These are phyloP conservation scores for Chiloscyllium plagiosum DNA, from an alignment of 2,113 vertebrate species.

Conservation along the genomic window DNA sequence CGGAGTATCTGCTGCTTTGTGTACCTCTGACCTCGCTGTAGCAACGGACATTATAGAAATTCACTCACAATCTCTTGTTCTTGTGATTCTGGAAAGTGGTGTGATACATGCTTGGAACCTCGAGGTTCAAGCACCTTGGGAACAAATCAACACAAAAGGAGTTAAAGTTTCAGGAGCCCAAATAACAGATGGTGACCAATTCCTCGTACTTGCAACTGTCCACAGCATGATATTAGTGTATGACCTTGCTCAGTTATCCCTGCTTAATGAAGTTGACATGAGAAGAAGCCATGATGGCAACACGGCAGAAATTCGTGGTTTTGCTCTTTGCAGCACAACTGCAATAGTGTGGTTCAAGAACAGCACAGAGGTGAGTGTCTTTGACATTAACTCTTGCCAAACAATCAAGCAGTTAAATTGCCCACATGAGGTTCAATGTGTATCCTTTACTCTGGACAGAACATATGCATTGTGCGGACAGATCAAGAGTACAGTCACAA, in stretches of 20 bases:
- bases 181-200: slow-evolving; percentile 43
- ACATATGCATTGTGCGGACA: slow-evolving; percentile 57
- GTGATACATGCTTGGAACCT: slow-evolving; percentile 55
- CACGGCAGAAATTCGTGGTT: slow-evolving; percentile 40
- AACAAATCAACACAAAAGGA: slow-evolving; percentile 42
- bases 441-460: slow-evolving; percentile 47
- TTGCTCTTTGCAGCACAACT: slow-evolving; percentile 43
- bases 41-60: slow-evolving; percentile 47
- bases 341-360: slow-evolving; percentile 54
- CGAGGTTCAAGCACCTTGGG: slow-evolving; percentile 42
- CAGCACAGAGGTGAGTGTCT: slow-evolving; percentile 47
- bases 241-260: slow-evolving; percentile 44
- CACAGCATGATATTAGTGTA: slow-evolving; percentile 52
- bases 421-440: slow-evolving; percentile 51
- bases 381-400: slow-evolving; percentile 44
- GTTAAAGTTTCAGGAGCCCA: slow-evolving; percentile 50
- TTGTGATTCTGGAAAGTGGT: slow-evolving; percentile 49
- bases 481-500: slow-evolving; percentile 48
- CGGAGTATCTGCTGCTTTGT: slow-evolving; percentile 41
- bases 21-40: slow-evolving; percentile 5
- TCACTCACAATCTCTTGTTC: slow-evolving; percentile 45
- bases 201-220: slow-evolving; percentile 53
- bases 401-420: slow-evolving; percentile 47
- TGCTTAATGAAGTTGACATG: slow-evolving; percentile 49
- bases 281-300: slow-evolving; percentile 28